phyloP scores from a whole-genome alignment of 2,888 invertebrate species.

The Linyphia triangularis region DNA sequence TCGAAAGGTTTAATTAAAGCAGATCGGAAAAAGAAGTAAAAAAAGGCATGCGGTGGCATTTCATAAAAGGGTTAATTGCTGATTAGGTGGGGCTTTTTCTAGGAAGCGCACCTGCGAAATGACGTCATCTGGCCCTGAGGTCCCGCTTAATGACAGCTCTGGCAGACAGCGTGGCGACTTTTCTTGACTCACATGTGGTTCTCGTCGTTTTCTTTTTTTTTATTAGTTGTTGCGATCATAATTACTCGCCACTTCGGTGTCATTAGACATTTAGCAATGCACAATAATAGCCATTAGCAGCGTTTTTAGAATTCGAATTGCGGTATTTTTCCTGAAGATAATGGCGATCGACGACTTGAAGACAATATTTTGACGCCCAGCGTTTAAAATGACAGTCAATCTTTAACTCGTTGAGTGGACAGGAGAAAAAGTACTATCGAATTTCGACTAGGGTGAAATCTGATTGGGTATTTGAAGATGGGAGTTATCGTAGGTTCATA shows the following conservation, averaged over 20 bases:
- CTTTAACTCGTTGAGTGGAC: not conserved
- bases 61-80: constrained; percentile 55
- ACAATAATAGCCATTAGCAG: not conserved
- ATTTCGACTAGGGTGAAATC: not conserved
- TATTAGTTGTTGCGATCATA: not conserved
- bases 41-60: constrained; percentile 32
- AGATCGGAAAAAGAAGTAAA: constrained; percentile 12
- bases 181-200: not conserved
- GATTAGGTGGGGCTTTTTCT: constrained; percentile 46
- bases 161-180: constrained; percentile 50
- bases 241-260: not conserved
- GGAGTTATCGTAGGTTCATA: too few species aligned
- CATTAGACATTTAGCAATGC: not conserved
- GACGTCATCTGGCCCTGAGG: constrained; percentile 49
- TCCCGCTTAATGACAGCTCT: constrained; percentile 30
- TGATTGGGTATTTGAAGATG: not conserved
- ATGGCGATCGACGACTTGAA: not conserved
- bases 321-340: not conserved
- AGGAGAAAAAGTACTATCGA: not conserved
- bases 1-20: constrained; percentile 25
- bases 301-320: not conserved
- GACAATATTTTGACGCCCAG: not conserved
- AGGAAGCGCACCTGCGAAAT: constrained; percentile 54
- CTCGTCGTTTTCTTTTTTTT: not conserved
- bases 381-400: not conserved